Percentiles rank a stretch among this genome's conserved stretches.
These are phyloP conservation scores for Corbicula japonica DNA, from an alignment of 2,888 invertebrate genomes.

Conservation along the genomic window DNA sequence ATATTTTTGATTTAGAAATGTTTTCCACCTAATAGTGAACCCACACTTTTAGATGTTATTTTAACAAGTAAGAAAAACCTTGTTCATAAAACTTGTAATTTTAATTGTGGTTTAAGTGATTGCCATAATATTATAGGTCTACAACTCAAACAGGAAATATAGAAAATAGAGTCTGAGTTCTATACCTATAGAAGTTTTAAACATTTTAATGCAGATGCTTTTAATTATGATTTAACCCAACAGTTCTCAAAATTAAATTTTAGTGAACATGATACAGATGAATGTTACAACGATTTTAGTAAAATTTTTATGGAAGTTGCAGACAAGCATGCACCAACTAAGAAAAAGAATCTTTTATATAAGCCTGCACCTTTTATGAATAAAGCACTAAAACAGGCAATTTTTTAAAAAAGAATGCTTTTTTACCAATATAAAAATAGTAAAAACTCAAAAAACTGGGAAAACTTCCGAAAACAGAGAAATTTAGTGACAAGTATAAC, in stretches of 20 bases:
- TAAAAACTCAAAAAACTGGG: constrained; percentile 13
- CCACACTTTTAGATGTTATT: constrained; percentile 29
- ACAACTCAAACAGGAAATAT: not conserved
- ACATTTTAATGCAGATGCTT: not conserved
- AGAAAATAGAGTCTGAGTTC: not conserved
- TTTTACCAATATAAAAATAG: not conserved
- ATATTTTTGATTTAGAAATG: not conserved
- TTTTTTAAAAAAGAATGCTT: constrained; percentile 32
- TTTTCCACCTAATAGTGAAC: constrained; percentile 9
- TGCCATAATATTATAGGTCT: constrained; percentile 34
- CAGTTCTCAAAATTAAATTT: not conserved
- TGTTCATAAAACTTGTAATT: constrained; percentile 27
- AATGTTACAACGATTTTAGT: constrained; percentile 7
- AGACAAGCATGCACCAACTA: constrained; percentile 26
- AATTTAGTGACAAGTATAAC: constrained; percentile 32
- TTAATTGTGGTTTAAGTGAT: constrained; percentile 32
- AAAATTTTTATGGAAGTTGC: not conserved
- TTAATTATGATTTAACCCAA: not conserved
- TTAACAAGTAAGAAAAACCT: constrained; percentile 11
- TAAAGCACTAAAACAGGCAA: constrained; percentile 29
- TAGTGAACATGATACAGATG: not conserved
- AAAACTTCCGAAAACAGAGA: constrained; percentile 20
- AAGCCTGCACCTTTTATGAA: constrained; percentile 41
- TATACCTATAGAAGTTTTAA: constrained; percentile 16
- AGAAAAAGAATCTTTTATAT: constrained; percentile 18